Percentiles rank a stretch among this genome's conserved stretches.
phyloP scores from a whole-genome alignment of 2,888 invertebrate species.

The Drosophila koepferae region DNA sequence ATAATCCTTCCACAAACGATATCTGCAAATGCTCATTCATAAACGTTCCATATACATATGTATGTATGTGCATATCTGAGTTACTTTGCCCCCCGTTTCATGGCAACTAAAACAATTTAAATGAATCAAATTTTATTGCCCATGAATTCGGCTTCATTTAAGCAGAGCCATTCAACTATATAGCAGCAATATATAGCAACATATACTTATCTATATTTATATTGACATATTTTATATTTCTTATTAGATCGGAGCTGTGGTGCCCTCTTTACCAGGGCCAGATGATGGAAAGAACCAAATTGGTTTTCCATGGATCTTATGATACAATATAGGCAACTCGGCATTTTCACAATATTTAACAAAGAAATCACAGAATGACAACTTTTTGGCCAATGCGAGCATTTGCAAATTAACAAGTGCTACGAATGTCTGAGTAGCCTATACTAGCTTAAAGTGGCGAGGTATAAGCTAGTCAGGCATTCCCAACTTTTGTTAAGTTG shows the following conservation, averaged over 20 bases:
- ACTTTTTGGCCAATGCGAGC: not conserved
- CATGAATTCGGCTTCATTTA: slow-evolving; percentile 27
- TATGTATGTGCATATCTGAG: slow-evolving; percentile 2
- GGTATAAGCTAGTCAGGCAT: no score
- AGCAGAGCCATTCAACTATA: slow-evolving; percentile 20
- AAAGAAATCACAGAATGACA: not conserved
- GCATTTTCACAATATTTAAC: not conserved
- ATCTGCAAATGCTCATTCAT: no score
- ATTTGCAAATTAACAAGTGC: no score
- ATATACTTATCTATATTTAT: not conserved
- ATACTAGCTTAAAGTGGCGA: no score
- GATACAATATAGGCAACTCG: not conserved
- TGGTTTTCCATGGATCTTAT: not conserved
- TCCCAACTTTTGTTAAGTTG: no score
- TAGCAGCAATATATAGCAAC: not conserved
- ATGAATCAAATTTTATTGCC: slow-evolving; percentile 37
- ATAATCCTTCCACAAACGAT: not conserved
- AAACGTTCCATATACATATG: not conserved
- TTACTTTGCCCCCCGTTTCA: slow-evolving; percentile 26
- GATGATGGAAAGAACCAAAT: no score
- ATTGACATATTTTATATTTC: not conserved
- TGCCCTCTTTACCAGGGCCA: no score
- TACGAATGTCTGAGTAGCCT: no score
- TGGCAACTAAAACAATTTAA: slow-evolving; percentile 29
- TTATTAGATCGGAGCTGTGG: not conserved